These are phyloP conservation scores for Pagrus major DNA, from an alignment of 2,113 vertebrate genomes.

Conservation along the genomic window DNA sequence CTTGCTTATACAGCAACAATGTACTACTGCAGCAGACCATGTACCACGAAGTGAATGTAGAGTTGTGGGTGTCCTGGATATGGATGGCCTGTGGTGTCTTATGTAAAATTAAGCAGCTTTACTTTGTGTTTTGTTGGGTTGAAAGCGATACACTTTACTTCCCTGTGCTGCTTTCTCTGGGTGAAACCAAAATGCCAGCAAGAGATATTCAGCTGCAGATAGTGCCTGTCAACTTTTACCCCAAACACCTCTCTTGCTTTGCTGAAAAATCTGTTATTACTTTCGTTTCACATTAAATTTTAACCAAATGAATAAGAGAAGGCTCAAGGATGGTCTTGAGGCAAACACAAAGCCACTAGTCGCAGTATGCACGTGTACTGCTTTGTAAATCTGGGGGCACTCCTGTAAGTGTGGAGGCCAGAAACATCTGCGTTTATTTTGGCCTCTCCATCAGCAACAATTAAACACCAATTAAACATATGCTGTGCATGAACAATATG, in stretches of 20 bases:
- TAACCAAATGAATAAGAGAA: conserved; percentile 8
- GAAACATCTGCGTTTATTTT: conserved; percentile 17
- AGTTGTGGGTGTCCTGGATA: conserved; percentile 37
- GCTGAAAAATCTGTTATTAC: conserved; percentile 13
- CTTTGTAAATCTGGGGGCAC: conserved; percentile 1
- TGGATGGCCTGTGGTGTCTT: conserved; percentile 52
- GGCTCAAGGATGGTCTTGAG: conserved; percentile 7
- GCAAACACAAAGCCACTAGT: conserved; percentile 6
- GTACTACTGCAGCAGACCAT: conserved; percentile 6
- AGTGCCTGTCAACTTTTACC: conserved; percentile 6
- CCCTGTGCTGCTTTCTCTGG: conserved; percentile 29
- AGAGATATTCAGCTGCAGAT: conserved; percentile 35
- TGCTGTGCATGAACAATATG: not conserved
- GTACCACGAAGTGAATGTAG: conserved; percentile 14
- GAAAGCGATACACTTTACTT: conserved; percentile 56
- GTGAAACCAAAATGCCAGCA: conserved; percentile 51
- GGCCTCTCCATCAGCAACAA: conserved; percentile 21
- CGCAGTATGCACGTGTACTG: not conserved
- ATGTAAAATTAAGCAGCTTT: conserved; percentile 69
- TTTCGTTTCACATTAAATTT: conserved; percentile 16
- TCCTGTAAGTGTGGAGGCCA: conserved; percentile 20
- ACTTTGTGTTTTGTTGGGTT: conserved; percentile 63
- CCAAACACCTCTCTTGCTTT: conserved; percentile 15
- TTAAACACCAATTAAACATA: conserved; percentile 32
- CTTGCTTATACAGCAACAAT: conserved; percentile 16